Evolutionary conservation across 2,888 invertebrate species (phyloP).

Genomic region (Scaptomyza tumidula): DNA sequence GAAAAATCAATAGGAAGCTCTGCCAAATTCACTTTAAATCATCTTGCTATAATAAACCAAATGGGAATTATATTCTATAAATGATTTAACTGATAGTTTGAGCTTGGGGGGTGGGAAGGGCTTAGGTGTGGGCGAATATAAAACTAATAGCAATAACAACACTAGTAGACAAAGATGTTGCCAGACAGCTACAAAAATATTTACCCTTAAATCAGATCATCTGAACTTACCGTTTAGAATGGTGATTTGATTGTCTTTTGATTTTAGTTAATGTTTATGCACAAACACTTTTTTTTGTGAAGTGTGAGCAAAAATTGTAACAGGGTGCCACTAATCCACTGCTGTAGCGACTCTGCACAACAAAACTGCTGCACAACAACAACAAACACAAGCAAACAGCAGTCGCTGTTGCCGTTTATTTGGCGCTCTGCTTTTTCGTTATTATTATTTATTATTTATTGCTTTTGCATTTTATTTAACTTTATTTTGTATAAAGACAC

Average conservation of each 20-base stretch:
- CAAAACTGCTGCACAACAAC: slow-evolving; percentile 50
- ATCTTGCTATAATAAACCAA: neutral
- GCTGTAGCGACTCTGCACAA: slow-evolving; percentile 80
- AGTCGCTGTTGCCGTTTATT: slow-evolving; percentile 35
- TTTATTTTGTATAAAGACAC: slow-evolving; percentile 5
- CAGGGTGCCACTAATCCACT: slow-evolving; percentile 83
- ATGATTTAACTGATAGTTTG: neutral
- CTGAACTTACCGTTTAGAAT: slow-evolving; percentile 52
- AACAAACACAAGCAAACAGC: slow-evolving; percentile 42
- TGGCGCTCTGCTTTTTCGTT: slow-evolving; percentile 51
- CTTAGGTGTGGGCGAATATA: slow-evolving; percentile 34
- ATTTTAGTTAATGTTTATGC: slow-evolving; percentile 33
- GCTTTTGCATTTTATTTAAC: slow-evolving; percentile 61
- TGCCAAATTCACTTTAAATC: slow-evolving; percentile 15
- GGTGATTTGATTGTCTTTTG: neutral
- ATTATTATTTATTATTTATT: slow-evolving; percentile 46
- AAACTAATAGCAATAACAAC: slow-evolving; percentile 15
- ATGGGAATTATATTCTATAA: neutral
- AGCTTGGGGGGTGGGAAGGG: neutral
- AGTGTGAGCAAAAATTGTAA: slow-evolving; percentile 60
- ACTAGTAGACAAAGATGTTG: slow-evolving; percentile 58
- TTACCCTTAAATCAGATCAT: slow-evolving; percentile 5
- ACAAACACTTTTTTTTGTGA: slow-evolving; percentile 33
- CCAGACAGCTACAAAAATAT: slow-evolving; percentile 59
- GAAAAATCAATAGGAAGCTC: slow-evolving; percentile 72